phyloP scores from a whole-genome alignment of 2,113 vertebrate species.

The Narcine bancroftii region DNA sequence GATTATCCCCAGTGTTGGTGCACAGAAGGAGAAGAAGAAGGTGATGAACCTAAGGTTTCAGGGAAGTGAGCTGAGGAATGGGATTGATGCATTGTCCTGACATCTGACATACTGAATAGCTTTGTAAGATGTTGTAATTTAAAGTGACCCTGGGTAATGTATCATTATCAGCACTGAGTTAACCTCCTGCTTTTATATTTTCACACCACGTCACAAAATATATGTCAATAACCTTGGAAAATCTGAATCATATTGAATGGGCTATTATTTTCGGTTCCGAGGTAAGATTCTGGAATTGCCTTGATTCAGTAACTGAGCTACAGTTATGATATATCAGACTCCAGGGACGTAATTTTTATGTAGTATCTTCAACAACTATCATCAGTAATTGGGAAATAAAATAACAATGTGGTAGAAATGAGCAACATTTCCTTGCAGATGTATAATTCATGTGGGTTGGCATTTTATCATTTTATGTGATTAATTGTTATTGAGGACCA shows the following conservation, averaged over 20 bases:
- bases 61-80: no score
- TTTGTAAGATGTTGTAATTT: background rate
- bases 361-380: background rate
- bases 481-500: background rate
- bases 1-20: no score
- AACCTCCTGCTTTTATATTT: background rate
- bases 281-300: background rate
- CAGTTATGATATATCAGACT: background rate
- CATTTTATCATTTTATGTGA: background rate
- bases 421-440: background rate
- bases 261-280: background rate
- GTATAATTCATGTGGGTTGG: background rate
- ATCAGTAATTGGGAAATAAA: constrained; percentile 16
- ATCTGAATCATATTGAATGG: background rate
- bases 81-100: no score
- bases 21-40: no score
- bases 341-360: background rate
- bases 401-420: background rate
- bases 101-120: no score
- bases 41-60: no score
- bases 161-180: background rate
- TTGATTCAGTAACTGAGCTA: no score
- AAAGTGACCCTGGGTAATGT: background rate
- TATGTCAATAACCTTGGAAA: background rate
- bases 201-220: background rate